These are phyloP conservation scores for Eupithecia pulchellata DNA, from an alignment of 2,888 invertebrate species.

Conservation along the genomic window DNA sequence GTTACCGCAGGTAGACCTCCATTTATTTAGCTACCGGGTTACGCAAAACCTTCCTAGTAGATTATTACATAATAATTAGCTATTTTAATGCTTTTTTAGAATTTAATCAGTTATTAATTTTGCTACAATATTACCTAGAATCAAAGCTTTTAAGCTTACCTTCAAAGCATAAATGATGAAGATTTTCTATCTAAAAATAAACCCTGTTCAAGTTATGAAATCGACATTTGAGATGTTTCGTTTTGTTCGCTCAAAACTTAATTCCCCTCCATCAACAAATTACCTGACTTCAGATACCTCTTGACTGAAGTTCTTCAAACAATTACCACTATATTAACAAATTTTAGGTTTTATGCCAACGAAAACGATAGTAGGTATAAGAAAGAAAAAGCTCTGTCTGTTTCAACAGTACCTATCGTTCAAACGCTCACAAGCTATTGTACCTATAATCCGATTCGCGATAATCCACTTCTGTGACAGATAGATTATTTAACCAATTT, in stretches of 20 bases:
- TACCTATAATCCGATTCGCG: conserved; percentile 4
- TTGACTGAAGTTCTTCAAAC: neutral
- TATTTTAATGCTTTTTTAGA: neutral
- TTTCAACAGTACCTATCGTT: conserved; percentile 7
- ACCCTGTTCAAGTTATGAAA: neutral
- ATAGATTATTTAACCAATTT: conserved; percentile 32
- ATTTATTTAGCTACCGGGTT: too few relatives aligned
- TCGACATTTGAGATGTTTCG: neutral
- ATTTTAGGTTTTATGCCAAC: neutral
- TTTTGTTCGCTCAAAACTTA: neutral
- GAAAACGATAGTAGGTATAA: neutral
- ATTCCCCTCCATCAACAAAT: neutral
- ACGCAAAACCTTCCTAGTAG: too few relatives aligned
- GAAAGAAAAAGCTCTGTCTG: neutral
- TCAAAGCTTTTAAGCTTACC: neutral
- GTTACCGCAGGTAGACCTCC: too few relatives aligned
- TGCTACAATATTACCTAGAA: neutral
- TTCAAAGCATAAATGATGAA: neutral
- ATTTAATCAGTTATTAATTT: neutral
- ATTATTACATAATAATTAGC: too few relatives aligned
- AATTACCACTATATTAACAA: neutral
- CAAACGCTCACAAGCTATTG: conserved; percentile 9
- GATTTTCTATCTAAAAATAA: neutral
- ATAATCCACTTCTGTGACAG: conserved; percentile 3
- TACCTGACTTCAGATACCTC: neutral